Evolutionary conservation across 2,113 vertebrate genomes (phyloP), one percentile per base, ranked within the genome.

Genomic region (Gallinago media): DNA sequence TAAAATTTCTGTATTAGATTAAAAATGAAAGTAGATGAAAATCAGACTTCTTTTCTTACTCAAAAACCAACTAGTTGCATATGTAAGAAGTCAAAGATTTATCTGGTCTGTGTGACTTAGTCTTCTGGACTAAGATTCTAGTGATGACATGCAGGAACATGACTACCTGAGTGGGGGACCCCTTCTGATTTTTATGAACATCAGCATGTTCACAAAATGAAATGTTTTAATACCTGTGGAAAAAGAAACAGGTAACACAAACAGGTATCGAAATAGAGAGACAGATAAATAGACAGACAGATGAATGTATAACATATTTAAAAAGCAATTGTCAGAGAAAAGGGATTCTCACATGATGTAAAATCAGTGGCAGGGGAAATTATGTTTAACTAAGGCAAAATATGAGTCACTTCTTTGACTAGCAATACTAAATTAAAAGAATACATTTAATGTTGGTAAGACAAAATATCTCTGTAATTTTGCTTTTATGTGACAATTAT

Each of bases 391-490:
- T 56, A 70, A 20, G 44, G 61, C 10, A 78, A 78, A 88, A 59
- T 4, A 3, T 71, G 4, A 79, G 49, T 40, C 54, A 56, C 16
- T 42, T 56, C 7, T 82, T 79, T 85, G 52, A 90, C 22, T 65
- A 82, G 4, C 3, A 76, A 77, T 25, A 19, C 6, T 54, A 81
- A 88, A 79, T 25, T 4, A 68, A 80, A 76, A 68, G 71, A 26
- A 62, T 32, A 12, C 5, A 21, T 66, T 89, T 77, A 72, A 21
- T 1, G 1, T 17, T 58, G 36, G 7, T 22, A 84, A 89, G 29
- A 61, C 5, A 74, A 87, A 89, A 85, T 55, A 77, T 52, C 49
- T 80, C 27, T 26, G 38, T 71, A 87, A 63, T 87, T 89, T 84
- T 84, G 7, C 0, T 27, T 89, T 84, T 63, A 55, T 77, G 14